These are phyloP conservation scores for Pheucticus melanocephalus DNA, from an alignment of 2,113 vertebrate genomes.

Conservation along the genomic window DNA sequence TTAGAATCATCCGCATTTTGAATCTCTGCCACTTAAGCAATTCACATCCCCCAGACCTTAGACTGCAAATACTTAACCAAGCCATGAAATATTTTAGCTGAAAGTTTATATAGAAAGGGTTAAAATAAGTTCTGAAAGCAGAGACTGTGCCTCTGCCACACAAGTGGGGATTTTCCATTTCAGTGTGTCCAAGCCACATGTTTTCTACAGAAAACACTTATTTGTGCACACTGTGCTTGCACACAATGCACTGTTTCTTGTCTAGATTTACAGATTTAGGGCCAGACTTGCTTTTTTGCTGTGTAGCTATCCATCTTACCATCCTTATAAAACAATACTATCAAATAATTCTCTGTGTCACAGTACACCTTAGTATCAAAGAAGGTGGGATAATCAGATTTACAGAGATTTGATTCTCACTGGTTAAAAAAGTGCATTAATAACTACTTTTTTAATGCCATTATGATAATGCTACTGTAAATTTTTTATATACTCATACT, in stretches of 20 bases:
- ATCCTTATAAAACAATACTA: background rate
- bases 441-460: background rate
- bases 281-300: background rate
- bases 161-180: background rate
- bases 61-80: background rate
- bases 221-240: background rate
- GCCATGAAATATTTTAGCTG: background rate
- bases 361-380: background rate
- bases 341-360: background rate
- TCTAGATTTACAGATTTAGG: background rate
- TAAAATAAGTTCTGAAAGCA: background rate
- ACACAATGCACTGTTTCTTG: background rate
- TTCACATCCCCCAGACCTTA: background rate
- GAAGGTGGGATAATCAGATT: constrained; percentile 1
- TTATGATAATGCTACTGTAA: background rate
- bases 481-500: background rate
- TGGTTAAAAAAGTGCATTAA: background rate
- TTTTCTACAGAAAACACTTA: background rate
- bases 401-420: constrained; percentile 9
- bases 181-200: background rate
- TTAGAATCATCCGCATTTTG: background rate
- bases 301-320: background rate
- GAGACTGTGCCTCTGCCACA: background rate
- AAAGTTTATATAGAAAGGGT: background rate
- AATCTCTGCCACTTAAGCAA: background rate